These are phyloP conservation scores for Trialeurodes vaporariorum DNA, from an alignment of 1,140 invertebrate genomes.

Conservation along the genomic window DNA sequence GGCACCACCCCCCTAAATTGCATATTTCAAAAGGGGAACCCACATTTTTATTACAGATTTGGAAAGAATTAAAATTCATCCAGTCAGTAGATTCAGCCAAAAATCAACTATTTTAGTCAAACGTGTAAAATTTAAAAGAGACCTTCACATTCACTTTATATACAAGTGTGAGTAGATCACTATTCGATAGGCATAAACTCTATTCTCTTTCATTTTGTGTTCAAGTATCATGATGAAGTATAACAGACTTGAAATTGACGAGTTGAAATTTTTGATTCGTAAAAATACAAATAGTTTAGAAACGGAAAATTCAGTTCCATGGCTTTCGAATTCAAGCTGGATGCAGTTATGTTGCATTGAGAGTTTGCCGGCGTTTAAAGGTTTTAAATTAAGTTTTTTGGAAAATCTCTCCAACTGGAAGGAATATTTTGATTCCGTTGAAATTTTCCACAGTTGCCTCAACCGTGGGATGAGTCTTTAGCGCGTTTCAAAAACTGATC, in stretches of 20 bases:
- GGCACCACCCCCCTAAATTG: too few relatives aligned
- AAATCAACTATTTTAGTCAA: slow-evolving; percentile 63
- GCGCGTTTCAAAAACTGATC: slow-evolving; percentile 66
- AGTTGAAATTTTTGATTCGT: slow-evolving; percentile 71
- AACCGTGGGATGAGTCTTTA: slow-evolving; percentile 51
- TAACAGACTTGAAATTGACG: slow-evolving; percentile 52
- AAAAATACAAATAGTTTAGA: slow-evolving; percentile 66
- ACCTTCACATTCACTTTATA: slow-evolving; percentile 84
- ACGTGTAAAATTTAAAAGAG: slow-evolving; percentile 60
- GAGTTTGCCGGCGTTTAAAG: slow-evolving; percentile 45
- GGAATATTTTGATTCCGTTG: slow-evolving; percentile 52
- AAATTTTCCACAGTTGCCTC: slow-evolving; percentile 51
- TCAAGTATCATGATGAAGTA: slow-evolving; percentile 49
- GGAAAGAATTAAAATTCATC: slow-evolving; percentile 89
- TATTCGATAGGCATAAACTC: slow-evolving; percentile 93
- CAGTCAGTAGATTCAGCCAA: slow-evolving; percentile 76
- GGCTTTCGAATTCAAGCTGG: slow-evolving; percentile 75
- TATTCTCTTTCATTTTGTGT: slow-evolving; percentile 85
- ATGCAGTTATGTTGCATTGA: slow-evolving; percentile 65
- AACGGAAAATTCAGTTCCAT: slow-evolving; percentile 39
- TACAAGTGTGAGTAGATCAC: slow-evolving; percentile 75
- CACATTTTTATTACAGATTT: too few relatives aligned
- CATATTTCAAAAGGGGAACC: too few relatives aligned
- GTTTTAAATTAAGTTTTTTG: slow-evolving; percentile 42
- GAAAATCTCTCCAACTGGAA: slow-evolving; percentile 51